A percentile compares a stretch with the other conserved stretches of the same genome.
phyloP scores from a whole-genome alignment of 2,888 invertebrate genomes.

The Agonopterix heracliana region DNA sequence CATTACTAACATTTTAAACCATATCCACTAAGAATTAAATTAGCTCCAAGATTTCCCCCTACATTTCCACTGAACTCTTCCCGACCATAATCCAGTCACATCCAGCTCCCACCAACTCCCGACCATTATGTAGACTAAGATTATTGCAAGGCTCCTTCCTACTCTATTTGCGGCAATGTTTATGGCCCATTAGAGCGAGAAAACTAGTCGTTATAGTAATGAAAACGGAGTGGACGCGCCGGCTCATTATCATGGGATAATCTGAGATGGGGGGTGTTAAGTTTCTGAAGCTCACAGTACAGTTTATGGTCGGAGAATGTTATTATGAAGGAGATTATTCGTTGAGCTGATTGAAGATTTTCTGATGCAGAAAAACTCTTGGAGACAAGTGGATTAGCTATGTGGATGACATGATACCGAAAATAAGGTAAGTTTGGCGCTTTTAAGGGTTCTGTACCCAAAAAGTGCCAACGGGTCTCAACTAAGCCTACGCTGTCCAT shows the following conservation, averaged over 20 bases:
- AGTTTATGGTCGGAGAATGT: not conserved
- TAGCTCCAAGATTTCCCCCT: not conserved
- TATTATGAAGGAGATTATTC: not conserved
- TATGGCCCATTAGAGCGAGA: slow-evolving; percentile 64
- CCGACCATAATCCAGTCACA: slow-evolving; percentile 11
- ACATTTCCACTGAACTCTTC: too few species aligned
- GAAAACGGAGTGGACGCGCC: slow-evolving; percentile 61
- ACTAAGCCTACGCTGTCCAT: too few species aligned
- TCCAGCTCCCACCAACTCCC: slow-evolving; percentile 22
- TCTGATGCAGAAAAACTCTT: too few species aligned
- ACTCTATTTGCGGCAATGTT: slow-evolving; percentile 61
- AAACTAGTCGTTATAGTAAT: slow-evolving; percentile 64
- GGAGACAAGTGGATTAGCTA: too few species aligned
- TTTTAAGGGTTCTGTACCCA: too few species aligned
- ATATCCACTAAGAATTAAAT: too few species aligned
- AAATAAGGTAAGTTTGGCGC: too few species aligned
- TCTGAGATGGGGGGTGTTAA: slow-evolving; percentile 30
- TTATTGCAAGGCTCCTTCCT: slow-evolving; percentile 53
- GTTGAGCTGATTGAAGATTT: too few species aligned
- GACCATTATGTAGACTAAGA: slow-evolving; percentile 29
- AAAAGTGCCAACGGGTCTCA: too few species aligned
- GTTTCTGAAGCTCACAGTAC: slow-evolving; percentile 13
- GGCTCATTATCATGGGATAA: slow-evolving; percentile 67
- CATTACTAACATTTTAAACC: too few species aligned
- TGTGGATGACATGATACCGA: too few species aligned